These are phyloP conservation scores for Tetramorium alpestre DNA, from an alignment of 1,140 invertebrate species.

Conservation along the genomic window DNA sequence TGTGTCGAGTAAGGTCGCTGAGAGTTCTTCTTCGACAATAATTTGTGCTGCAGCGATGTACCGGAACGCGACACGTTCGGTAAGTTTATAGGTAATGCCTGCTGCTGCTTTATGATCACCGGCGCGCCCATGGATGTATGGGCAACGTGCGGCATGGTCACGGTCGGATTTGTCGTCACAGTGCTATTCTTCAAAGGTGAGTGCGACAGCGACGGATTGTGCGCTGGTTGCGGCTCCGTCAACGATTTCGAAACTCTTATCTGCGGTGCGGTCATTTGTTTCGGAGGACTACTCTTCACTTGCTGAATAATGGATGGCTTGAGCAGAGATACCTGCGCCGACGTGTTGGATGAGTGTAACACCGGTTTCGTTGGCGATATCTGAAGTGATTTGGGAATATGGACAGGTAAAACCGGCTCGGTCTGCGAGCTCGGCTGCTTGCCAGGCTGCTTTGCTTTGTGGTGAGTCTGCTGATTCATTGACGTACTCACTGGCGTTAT, in stretches of 20 bases:
- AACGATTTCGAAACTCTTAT: constrained; percentile 80
- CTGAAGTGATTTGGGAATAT: constrained; percentile 66
- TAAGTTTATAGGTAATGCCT: constrained; percentile 68
- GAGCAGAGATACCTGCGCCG: constrained; percentile 77
- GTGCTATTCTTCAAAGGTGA: constrained; percentile 68
- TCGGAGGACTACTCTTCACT: constrained; percentile 70
- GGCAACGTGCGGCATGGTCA: constrained; percentile 52
- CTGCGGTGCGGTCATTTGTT: constrained; percentile 76
- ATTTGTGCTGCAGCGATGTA: constrained; percentile 80
- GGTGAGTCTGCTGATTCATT: constrained; percentile 57
- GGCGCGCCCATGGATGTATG: constrained; percentile 64
- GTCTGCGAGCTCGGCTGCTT: constrained; percentile 55
- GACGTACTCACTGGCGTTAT: constrained; percentile 80
- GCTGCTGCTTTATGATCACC: constrained; percentile 69
- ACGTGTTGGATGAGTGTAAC: constrained; percentile 46
- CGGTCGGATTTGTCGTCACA: constrained; percentile 36
- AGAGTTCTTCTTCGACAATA: constrained; percentile 80
- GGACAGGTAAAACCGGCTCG: constrained; percentile 62
- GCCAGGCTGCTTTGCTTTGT: constrained; percentile 71
- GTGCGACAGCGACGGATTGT: constrained; percentile 74
- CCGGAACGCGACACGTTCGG: constrained; percentile 55
- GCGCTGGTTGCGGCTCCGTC: constrained; percentile 79
- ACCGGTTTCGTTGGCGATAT: constrained; percentile 64
- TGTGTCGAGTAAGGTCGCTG: constrained; percentile 68
- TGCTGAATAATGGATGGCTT: constrained; percentile 76